A percentile compares a stretch with the other conserved stretches of the same genome.
phyloP scores from a whole-genome alignment of 2,888 invertebrate species.

The Macrophya alboannulata region DNA sequence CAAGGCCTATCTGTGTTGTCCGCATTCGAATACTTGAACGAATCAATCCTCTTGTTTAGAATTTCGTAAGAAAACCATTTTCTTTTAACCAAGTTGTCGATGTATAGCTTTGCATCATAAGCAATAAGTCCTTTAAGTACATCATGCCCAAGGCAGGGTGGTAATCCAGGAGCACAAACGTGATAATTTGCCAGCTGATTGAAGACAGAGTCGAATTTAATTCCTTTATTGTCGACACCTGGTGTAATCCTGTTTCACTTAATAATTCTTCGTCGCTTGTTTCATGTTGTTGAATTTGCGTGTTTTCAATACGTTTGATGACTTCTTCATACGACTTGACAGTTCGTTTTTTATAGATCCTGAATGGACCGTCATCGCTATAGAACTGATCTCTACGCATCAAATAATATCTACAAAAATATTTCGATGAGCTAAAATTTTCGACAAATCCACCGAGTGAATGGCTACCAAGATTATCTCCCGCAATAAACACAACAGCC shows the following conservation, averaged over 20 bases:
- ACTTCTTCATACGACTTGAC: slow-evolving; percentile 42
- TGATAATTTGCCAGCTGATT: slow-evolving; percentile 67
- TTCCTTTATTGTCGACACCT: slow-evolving; percentile 57
- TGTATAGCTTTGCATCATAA: slow-evolving; percentile 64
- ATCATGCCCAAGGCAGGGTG: slow-evolving; percentile 70
- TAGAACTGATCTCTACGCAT: slow-evolving; percentile 58
- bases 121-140: slow-evolving; percentile 67
- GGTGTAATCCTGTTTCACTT: background rate
- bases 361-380: slow-evolving; percentile 38
- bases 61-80: slow-evolving; percentile 57
- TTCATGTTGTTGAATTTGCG: no score
- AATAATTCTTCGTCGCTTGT: no score
- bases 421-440: slow-evolving; percentile 61
- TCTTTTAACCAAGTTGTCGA: slow-evolving; percentile 62
- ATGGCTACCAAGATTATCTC: slow-evolving; percentile 66
- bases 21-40: slow-evolving; percentile 53
- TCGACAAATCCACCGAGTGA: slow-evolving; percentile 64
- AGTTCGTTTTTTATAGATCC: slow-evolving; percentile 44
- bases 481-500: slow-evolving; percentile 62
- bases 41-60: slow-evolving; percentile 50
- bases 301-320: background rate
- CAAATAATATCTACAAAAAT: slow-evolving; percentile 66
- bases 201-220: slow-evolving; percentile 67
- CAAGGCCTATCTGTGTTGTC: slow-evolving; percentile 57
- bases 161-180: slow-evolving; percentile 66